These are phyloP conservation scores for Euclidia mi DNA, from an alignment of 2,888 invertebrate species.

Conservation along the genomic window DNA sequence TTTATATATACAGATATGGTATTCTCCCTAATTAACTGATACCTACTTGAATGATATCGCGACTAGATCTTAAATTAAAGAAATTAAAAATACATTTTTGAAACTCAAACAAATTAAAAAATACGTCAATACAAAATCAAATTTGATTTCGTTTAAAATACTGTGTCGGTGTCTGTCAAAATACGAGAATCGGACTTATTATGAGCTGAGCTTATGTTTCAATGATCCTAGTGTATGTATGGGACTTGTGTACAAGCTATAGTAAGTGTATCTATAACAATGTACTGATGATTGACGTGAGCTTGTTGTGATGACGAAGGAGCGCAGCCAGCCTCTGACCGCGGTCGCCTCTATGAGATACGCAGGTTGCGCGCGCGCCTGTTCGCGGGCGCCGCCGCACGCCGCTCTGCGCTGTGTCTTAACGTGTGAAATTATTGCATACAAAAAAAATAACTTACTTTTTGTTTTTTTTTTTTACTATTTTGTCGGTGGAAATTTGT, in stretches of 20 bases:
- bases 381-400: slow-evolving; percentile 73
- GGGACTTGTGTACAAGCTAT: slow-evolving; percentile 10
- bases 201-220: too few species aligned
- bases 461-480: neutral
- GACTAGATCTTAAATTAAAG: too few species aligned
- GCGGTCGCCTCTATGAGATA: slow-evolving; percentile 33
- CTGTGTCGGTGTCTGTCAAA: too few species aligned
- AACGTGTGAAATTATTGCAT: slow-evolving; percentile 69
- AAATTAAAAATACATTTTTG: too few species aligned
- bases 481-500: neutral
- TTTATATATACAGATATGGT: too few species aligned
- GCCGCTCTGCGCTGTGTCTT: slow-evolving; percentile 59
- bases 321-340: slow-evolving; percentile 87
- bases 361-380: slow-evolving; percentile 55
- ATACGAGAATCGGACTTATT: too few species aligned
- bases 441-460: slow-evolving; percentile 3
- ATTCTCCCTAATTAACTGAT: too few species aligned
- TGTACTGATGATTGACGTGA: slow-evolving; percentile 56
- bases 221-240: neutral
- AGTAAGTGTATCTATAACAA: slow-evolving; percentile 24
- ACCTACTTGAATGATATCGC: too few species aligned
- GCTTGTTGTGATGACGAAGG: slow-evolving; percentile 62
- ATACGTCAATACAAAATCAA: too few species aligned
- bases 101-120: too few species aligned
- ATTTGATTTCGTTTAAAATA: too few species aligned